phyloP scores from a whole-genome alignment of 2,797 vertebrate species.

The Simalia tracyae region DNA sequence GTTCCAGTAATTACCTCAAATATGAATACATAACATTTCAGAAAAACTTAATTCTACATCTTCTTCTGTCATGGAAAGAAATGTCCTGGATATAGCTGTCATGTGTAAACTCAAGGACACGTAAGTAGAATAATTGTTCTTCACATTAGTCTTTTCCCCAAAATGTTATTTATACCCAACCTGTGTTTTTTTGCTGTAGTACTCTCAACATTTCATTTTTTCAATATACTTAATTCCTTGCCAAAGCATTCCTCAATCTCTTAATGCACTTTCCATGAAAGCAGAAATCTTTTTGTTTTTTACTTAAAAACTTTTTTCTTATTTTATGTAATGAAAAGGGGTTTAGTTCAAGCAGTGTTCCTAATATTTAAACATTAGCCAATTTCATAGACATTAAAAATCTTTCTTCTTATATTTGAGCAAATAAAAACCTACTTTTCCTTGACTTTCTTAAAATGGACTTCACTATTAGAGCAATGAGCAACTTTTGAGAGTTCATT shows the following conservation, averaged over 20 bases:
- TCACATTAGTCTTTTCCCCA: not conserved
- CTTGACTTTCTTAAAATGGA: not conserved
- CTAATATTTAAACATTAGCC: constrained; percentile 27
- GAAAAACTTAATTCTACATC: not conserved
- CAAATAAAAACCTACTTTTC: not conserved
- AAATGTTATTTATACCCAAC: not conserved
- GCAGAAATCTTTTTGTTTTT: not conserved
- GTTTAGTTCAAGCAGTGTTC: constrained; percentile 18
- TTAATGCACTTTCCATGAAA: constrained; percentile 24
- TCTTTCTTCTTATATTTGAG: not conserved
- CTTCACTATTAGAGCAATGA: not conserved
- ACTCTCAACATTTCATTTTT: constrained; percentile 49
- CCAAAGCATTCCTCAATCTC: constrained; percentile 23
- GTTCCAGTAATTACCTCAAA: not conserved
- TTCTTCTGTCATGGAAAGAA: not conserved
- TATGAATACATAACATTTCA: not conserved
- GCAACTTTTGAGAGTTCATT: not conserved
- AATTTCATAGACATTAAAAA: not conserved
- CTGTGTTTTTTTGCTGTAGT: constrained; percentile 21
- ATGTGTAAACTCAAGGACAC: not conserved
- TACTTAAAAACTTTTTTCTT: constrained; percentile 28
- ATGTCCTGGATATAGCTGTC: not conserved
- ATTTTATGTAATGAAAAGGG: constrained; percentile 15
- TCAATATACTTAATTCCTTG: constrained; percentile 38
- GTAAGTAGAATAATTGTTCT: not conserved